Base-by-base conservation (phyloP, 2,797 vertebrate genomes). In the Protosalanx chinensis region DNA sequence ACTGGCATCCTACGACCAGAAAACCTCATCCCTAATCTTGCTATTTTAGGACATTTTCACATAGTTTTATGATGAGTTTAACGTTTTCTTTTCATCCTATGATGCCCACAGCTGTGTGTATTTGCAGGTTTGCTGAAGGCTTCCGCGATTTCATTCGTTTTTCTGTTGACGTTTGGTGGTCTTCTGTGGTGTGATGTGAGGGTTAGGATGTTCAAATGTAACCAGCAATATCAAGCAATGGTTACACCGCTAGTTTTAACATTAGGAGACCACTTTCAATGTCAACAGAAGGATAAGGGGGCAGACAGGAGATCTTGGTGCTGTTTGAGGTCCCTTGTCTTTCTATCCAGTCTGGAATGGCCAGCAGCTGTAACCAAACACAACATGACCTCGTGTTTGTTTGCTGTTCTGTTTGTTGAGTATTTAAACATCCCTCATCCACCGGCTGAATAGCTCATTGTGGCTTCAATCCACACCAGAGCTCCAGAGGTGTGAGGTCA, bases 381-480 rank as follows among this genome's bases (percentile, higher is more conserved):
- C 69, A 16, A 15, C 62, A 62, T 72, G 76, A 65, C 64, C 69
- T 70, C 71, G 13, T 68, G 76, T 71, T 13, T 69, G 61, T 71
- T 68, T 78, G 76, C 35, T 69, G 0, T 13, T 41, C 68, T 76
- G 46, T 67, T 46, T 74, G 76, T 63, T 70, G 60, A 67, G 72
- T 77, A 56, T 78, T 82, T 60, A 29, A 71, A 75, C 62, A 64
- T 64, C 37, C 60, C 53, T 3, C 58, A 53, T 61, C 41, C 29
- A 68, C 69, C 18, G 49, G 64, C 79, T 84, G 80, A 86, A 82
- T 81, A 41, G 83, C 74, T 84, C 78, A 82, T 84, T 88, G 83
- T 88, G 80, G 74, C 60, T 64, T 15, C 27, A 32, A 2, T 20
- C 53, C 33, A 63, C 67, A 67, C 59, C 59, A 37, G 62, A 13